These are phyloP conservation scores for Athalia rosae DNA, from an alignment of 2,888 invertebrate species.

Conservation along the genomic window DNA sequence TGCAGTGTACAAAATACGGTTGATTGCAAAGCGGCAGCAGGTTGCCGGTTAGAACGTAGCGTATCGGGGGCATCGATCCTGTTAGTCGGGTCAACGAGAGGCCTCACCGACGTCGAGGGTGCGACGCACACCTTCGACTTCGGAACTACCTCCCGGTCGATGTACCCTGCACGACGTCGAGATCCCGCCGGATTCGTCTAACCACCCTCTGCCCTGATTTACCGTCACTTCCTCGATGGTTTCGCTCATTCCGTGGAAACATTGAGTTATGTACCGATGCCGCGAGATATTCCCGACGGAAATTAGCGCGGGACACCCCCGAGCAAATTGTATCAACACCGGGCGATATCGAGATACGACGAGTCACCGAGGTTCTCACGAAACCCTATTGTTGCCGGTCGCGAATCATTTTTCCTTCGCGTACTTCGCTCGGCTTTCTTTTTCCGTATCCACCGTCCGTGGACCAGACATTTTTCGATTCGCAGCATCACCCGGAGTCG, in stretches of 20 bases:
- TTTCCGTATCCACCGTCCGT: constrained; percentile 5
- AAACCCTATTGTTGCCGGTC: no score
- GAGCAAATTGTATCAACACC: not conserved
- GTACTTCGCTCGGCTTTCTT: constrained; percentile 34
- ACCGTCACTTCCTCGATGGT: constrained; percentile 11
- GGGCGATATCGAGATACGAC: no score
- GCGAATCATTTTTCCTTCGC: not conserved
- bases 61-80: constrained; percentile 70
- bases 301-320: not conserved
- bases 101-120: constrained; percentile 56
- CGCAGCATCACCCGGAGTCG: constrained; percentile 25
- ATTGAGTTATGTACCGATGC: not conserved
- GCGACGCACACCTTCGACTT: constrained; percentile 1
- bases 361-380: no score
- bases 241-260: not conserved
- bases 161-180: constrained; percentile 22
- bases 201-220: constrained; percentile 5
- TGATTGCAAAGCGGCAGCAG: constrained; percentile 48
- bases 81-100: constrained; percentile 64
- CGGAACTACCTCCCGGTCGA: constrained; percentile 37
- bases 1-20: no score
- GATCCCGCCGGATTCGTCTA: not conserved
- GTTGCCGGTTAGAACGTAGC: constrained; percentile 53
- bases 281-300: not conserved
- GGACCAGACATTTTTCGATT: constrained; percentile 10